Percentiles rank a stretch among this genome's conserved stretches.
phyloP scores from a whole-genome alignment of 2,888 invertebrate species.

The Watsonalla cultraria region DNA sequence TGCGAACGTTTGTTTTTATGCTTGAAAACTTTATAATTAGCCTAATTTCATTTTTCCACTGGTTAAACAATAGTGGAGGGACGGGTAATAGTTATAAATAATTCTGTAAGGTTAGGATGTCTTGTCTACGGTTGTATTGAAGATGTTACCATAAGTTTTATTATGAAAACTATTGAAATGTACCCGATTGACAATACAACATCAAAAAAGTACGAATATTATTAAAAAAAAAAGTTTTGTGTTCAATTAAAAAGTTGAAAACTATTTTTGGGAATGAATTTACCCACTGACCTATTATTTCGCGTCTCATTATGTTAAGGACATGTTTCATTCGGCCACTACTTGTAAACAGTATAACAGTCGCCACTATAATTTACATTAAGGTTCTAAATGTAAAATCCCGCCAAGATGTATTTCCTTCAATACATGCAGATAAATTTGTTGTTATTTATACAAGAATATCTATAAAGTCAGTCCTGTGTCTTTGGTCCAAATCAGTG shows the following conservation, averaged over 20 bases:
- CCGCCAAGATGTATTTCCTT: no score
- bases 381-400: no score
- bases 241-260: slow-evolving; percentile 39
- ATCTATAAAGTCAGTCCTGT: no score
- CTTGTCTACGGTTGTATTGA: slow-evolving; percentile 44
- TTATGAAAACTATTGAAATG: slow-evolving; percentile 4
- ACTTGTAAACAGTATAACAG: not conserved
- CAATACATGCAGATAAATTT: no score
- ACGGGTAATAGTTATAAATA: slow-evolving; percentile 68
- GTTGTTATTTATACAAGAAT: no score
- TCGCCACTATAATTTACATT: no score
- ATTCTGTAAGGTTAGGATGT: slow-evolving; percentile 68
- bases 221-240: slow-evolving; percentile 2
- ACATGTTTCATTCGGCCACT: not conserved
- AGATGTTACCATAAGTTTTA: slow-evolving; percentile 24
- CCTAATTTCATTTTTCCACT: slow-evolving; percentile 19
- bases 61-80: slow-evolving; percentile 23
- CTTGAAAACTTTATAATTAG: slow-evolving; percentile 29
- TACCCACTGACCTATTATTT: slow-evolving; percentile 32
- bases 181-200: slow-evolving; percentile 9
- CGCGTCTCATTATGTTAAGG: slow-evolving; percentile 7
- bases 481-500: no score
- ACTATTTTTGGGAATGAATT: slow-evolving; percentile 23
- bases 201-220: slow-evolving; percentile 9
- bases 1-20: slow-evolving; percentile 30